A percentile compares a stretch with the other conserved stretches of the same genome.
These are phyloP conservation scores for Liodrosophila aerea DNA, from an alignment of 2,888 invertebrate genomes.

Conservation along the genomic window DNA sequence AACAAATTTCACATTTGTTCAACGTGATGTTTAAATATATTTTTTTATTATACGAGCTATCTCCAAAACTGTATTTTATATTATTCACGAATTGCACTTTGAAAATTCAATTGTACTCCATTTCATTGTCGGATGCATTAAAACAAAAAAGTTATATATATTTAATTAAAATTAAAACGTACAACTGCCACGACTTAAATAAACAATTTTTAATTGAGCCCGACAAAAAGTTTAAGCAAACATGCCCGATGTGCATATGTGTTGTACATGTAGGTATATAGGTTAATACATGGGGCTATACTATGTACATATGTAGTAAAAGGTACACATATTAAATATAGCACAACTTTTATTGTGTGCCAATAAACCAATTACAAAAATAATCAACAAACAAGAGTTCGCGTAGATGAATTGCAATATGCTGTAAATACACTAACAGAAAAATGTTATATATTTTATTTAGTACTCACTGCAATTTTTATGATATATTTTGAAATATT, in stretches of 20 bases:
- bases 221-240: slow-evolving; percentile 66
- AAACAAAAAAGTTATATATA: slow-evolving; percentile 48
- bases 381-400: too few species aligned
- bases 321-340: slow-evolving; percentile 39
- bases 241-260: slow-evolving; percentile 41
- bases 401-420: too few species aligned
- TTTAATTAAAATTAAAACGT: slow-evolving; percentile 71
- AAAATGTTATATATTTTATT: too few species aligned
- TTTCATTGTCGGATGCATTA: slow-evolving; percentile 32
- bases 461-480: too few species aligned
- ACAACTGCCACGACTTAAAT: slow-evolving; percentile 68
- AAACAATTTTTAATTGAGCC: slow-evolving; percentile 72
- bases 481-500: too few species aligned
- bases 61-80: slow-evolving; percentile 9
- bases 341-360: slow-evolving; percentile 42
- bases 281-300: not conserved
- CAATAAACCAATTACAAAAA: slow-evolving; percentile 69
- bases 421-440: too few species aligned
- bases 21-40: slow-evolving; percentile 3
- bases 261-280: slow-evolving; percentile 14
- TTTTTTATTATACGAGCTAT: not conserved
- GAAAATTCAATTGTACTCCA: slow-evolving; percentile 39
- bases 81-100: slow-evolving; percentile 40
- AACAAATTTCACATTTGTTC: slow-evolving; percentile 26
- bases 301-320: too few species aligned